These are phyloP conservation scores for Microctenopoma stevenorrisi DNA, from an alignment of 2,797 vertebrate genomes.

Conservation along the genomic window DNA sequence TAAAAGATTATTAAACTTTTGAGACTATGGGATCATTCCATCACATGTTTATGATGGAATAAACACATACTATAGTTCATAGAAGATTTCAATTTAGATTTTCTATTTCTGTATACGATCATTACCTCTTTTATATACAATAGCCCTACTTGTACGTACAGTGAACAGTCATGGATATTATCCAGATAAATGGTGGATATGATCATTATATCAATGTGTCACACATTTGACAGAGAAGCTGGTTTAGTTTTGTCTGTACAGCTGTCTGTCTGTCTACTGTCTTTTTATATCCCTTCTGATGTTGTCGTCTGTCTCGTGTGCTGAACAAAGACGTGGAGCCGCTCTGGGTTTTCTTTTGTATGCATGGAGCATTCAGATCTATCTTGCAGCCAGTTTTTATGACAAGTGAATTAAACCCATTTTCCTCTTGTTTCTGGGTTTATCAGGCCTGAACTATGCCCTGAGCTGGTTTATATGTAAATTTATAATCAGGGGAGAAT, in stretches of 20 bases:
- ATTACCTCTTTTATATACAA: constrained; percentile 54
- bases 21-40: constrained; percentile 35
- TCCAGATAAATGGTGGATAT: constrained; percentile 42
- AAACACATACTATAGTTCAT: constrained; percentile 33
- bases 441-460: constrained; percentile 41
- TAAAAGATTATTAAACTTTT: constrained; percentile 26
- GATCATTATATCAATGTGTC: constrained; percentile 39
- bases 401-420: not conserved
- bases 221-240: constrained; percentile 35
- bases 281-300: constrained; percentile 61
- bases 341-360: constrained; percentile 31
- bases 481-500: constrained; percentile 44
- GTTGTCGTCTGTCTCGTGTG: constrained; percentile 59
- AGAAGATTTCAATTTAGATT: constrained; percentile 16
- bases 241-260: constrained; percentile 58
- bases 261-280: constrained; percentile 66
- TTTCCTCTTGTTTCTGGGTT: constrained; percentile 40
- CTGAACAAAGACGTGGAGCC: constrained; percentile 35
- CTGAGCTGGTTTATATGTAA: constrained; percentile 70
- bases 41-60: constrained; percentile 28
- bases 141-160: constrained; percentile 56
- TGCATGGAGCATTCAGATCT: constrained; percentile 36
- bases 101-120: constrained; percentile 53
- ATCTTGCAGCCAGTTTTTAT: constrained; percentile 29
- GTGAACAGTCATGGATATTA: constrained; percentile 47